A percentile compares a stretch with the other conserved stretches of the same genome.
Evolutionary conservation across 2,888 invertebrate species (phyloP).

Genomic region (Helleia helle): DNA sequence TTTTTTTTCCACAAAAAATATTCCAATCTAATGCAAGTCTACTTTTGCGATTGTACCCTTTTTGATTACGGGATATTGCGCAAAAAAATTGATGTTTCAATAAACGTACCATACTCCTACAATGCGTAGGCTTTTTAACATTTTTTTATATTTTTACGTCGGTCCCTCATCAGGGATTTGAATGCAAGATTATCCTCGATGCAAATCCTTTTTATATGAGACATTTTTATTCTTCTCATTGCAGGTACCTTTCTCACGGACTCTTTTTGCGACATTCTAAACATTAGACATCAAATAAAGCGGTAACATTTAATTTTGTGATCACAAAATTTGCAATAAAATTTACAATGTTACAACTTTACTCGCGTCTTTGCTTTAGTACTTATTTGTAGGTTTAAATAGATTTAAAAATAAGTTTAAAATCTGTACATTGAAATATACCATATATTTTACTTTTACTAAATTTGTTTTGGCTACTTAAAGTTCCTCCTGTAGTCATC

Average conservation of each 20-base stretch:
- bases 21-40: slow-evolving; percentile 21
- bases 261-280: neutral
- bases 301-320: too few species aligned
- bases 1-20: slow-evolving; percentile 32
- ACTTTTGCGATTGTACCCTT: slow-evolving; percentile 40
- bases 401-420: too few species aligned
- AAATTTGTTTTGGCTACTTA: too few species aligned
- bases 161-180: slow-evolving; percentile 31
- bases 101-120: slow-evolving; percentile 29
- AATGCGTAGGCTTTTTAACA: slow-evolving; percentile 22
- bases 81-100: slow-evolving; percentile 47
- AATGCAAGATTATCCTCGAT: slow-evolving; percentile 24
- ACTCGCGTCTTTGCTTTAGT: too few species aligned
- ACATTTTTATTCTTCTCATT: slow-evolving; percentile 14
- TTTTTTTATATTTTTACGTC: slow-evolving; percentile 25
- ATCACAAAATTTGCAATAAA: too few species aligned
- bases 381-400: too few species aligned
- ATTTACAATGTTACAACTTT: too few species aligned
- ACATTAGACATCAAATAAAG: neutral
- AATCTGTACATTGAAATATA: too few species aligned
- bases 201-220: slow-evolving; percentile 35
- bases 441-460: too few species aligned
- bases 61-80: slow-evolving; percentile 12
- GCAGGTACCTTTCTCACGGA: slow-evolving; percentile 8
- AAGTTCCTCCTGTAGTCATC: too few species aligned